Base-by-base conservation (phyloP, 2,113 vertebrate species). In the Colius striatus region DNA sequence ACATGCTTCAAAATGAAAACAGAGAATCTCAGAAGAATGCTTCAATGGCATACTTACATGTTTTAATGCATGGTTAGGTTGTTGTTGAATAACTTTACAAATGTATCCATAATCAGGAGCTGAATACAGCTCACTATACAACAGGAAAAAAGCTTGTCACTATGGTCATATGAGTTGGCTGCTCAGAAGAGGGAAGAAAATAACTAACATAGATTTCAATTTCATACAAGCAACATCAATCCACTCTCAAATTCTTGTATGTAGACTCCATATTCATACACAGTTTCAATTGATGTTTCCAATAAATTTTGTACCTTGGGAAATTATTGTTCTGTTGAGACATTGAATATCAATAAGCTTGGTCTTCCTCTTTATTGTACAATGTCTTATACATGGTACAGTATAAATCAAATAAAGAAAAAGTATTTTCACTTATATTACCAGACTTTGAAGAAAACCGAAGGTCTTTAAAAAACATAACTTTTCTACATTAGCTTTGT, bases 341-440 rank as follows among this genome's bases (percentile, higher is more conserved):
- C 17, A 45, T 13, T 55, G 34, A 66, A 62, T n/a, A 48, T 14
- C 50, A n/a, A 15, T 17, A 79, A 50, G 7, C 72, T 60, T 68
- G 70, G 13, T 11, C 13, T 68, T 62, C 41, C 3, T 5, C 12
- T 76, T 91, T 62, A 45, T 20, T 51, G n/a, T 27, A n/a, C 13
- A 62, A 26, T 76, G 19, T 74, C 29, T 47, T 90, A 43, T 6
- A 34, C 2, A 0, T 19, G 32, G 2, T 36, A 77, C 0, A 0
- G 7, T 41, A 41, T 12, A 74, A 53, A 11, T 84, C 26, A 71
- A 71, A 62, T 3, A 75, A 38, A 91, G 25, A 27, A 50, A 94
- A 94, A 70, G 11, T 7, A 51, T 85, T 82, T 92, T 87, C 9
- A 25, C 68, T 53, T 84, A 15, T 45, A n/a, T 74, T 72, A 23